Percentiles rank a stretch among this genome's conserved stretches.
These are phyloP conservation scores for Ostrea edulis DNA, from an alignment of 1,140 invertebrate genomes.

Conservation along the genomic window DNA sequence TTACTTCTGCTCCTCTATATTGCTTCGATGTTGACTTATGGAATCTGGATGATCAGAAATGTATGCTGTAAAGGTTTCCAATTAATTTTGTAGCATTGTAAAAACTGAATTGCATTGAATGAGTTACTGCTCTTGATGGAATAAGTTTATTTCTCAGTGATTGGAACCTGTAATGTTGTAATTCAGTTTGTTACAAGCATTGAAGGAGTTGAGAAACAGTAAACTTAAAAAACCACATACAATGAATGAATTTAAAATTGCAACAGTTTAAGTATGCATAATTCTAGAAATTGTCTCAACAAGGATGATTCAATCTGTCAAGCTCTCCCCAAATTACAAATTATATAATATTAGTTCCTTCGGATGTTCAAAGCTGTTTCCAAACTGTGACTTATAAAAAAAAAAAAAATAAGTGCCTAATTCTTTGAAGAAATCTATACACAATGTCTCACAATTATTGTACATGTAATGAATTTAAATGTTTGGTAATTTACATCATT, in stretches of 20 bases:
- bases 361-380: neutral
- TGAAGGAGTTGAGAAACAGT: too few relatives aligned
- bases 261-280: neutral
- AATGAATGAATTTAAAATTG: neutral
- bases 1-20: conserved; percentile 73
- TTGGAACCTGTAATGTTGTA: too few relatives aligned
- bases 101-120: neutral
- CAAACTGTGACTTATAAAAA: conserved; percentile 9
- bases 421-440: too few relatives aligned
- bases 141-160: too few relatives aligned
- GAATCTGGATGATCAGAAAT: conserved; percentile 73
- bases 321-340: neutral
- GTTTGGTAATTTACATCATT: too few relatives aligned
- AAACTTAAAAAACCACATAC: too few relatives aligned
- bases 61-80: conserved; percentile 59
- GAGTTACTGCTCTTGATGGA: conserved; percentile 8
- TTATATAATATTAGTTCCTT: neutral
- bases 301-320: neutral
- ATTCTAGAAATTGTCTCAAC: neutral
- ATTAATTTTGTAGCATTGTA: neutral
- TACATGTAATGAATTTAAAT: too few relatives aligned
- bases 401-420: neutral
- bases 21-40: conserved; percentile 69
- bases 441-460: too few relatives aligned
- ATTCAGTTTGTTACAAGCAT: too few relatives aligned